phyloP scores from a whole-genome alignment of 2,797 vertebrate genomes.

The Gymnothorax javanicus region DNA sequence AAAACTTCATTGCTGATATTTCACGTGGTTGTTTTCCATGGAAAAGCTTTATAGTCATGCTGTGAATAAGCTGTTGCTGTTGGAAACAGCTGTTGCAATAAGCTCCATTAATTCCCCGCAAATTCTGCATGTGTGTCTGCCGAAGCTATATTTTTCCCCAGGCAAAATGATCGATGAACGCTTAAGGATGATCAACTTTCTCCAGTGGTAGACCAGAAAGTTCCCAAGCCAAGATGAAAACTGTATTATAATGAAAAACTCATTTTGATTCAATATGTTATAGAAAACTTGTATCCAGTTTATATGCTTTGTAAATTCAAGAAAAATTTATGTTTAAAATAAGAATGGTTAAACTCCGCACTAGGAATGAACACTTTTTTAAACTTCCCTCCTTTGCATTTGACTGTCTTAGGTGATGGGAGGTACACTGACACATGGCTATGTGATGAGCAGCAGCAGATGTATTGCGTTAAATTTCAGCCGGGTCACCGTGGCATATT shows the following conservation, averaged over 20 bases:
- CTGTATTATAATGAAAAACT: background rate
- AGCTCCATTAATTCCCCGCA: background rate
- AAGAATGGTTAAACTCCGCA: background rate
- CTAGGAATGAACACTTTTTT: background rate
- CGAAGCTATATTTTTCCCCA: background rate
- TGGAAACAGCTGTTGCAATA: constrained; percentile 4
- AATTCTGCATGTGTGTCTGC: background rate
- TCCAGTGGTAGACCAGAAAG: background rate
- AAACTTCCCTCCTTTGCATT: constrained; percentile 7
- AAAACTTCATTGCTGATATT: background rate
- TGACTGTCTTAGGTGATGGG: background rate
- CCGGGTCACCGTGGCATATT: constrained; percentile 45
- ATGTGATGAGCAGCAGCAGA: constrained; percentile 48
- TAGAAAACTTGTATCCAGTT: too few species aligned
- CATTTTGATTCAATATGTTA: background rate
- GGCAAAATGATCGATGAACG: background rate
- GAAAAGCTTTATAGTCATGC: background rate
- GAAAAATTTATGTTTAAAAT: background rate
- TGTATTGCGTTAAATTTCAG: constrained; percentile 47
- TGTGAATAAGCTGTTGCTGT: background rate
- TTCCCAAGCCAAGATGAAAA: background rate
- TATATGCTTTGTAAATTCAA: background rate
- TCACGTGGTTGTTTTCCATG: background rate
- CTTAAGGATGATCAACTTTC: background rate
- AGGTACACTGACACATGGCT: constrained; percentile 17